Evolutionary conservation across 1,140 invertebrate genomes (phyloP), one percentile per base, ranked within the genome.

Genomic region (Galleria mellonella): DNA sequence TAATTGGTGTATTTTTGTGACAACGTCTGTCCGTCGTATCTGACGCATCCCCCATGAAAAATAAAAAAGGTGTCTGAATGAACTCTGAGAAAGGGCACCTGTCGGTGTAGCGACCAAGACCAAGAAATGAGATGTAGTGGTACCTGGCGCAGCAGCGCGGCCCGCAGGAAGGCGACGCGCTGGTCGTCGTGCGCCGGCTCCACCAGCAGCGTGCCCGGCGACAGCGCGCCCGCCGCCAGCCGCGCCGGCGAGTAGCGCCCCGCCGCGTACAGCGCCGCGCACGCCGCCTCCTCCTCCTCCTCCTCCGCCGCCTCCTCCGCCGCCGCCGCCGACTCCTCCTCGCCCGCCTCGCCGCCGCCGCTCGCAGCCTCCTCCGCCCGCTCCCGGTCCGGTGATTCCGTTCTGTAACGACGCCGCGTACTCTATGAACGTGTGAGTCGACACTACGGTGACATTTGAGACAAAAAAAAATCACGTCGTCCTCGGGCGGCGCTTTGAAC

Each of bases 201-300:
- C 11, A 92, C 90, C 2, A 98, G 87, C 38, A 97, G 87, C 1
- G 95, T 94, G 29, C 92, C 95, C 4, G 95, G 93, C 71, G 97
- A 96, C 6, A 98, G 79, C 14, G 94, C 90, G 15, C 89, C 86
- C 4, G 89, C 77, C 9, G 76, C 58, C 28, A 97, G 72, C 49
- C 95, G 92, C 51, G 79, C 87, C 0, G 98, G 98, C 65, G 93
- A 96, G 81, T 98, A 99, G 15, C 90, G 87, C 4, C 95, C 96
- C 10, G 88, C 67, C 45, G 91, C 88, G 77, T 97, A 99, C 30
- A 94, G 48, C 46, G 49, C 46, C 42, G 35, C 43, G 49, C 51
- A 38, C 10, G 55, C 87, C 84, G 32, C 87, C 82, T 5, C 85
- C 87, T 4, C 70, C 43, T 33, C 43, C 10, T 15, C 33, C 77